These are phyloP conservation scores for Orchestia grillus DNA, from an alignment of 1,140 invertebrate species.

Conservation along the genomic window DNA sequence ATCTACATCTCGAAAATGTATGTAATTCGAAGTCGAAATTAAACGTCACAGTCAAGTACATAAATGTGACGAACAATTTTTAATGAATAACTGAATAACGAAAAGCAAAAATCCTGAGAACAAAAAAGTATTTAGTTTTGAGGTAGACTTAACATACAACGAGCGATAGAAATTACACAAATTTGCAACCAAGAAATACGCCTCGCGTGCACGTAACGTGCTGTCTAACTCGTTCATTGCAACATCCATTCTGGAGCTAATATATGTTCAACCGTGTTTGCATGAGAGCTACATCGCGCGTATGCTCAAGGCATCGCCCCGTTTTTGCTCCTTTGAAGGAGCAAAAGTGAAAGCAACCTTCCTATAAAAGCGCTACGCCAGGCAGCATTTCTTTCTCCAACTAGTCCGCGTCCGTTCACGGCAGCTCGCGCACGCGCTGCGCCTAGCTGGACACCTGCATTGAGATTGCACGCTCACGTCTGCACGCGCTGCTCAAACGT, in stretches of 20 bases:
- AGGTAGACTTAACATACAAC: neutral
- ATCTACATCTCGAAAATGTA: neutral
- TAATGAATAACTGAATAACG: neutral
- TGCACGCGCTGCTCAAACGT: neutral
- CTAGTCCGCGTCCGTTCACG: neutral
- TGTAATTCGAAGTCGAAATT: neutral
- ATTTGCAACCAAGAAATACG: neutral
- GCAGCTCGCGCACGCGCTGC: neutral
- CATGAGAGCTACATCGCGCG: neutral
- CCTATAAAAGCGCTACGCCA: neutral
- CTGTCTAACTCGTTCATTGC: neutral
- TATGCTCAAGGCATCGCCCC: neutral
- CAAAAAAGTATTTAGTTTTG: neutral
- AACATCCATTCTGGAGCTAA: neutral
- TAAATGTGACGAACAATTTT: neutral
- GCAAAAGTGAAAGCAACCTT: constrained; percentile 15
- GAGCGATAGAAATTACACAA: neutral
- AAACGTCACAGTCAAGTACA: neutral
- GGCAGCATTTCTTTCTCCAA: neutral
- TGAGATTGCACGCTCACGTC: neutral
- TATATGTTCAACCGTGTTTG: neutral
- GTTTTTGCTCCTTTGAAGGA: constrained; percentile 30
- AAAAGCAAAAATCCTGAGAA: neutral
- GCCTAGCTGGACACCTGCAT: neutral
- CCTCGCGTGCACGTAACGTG: neutral